Base-by-base conservation (phyloP, 2,797 vertebrate genomes). In the Acanthurus lineatus region DNA sequence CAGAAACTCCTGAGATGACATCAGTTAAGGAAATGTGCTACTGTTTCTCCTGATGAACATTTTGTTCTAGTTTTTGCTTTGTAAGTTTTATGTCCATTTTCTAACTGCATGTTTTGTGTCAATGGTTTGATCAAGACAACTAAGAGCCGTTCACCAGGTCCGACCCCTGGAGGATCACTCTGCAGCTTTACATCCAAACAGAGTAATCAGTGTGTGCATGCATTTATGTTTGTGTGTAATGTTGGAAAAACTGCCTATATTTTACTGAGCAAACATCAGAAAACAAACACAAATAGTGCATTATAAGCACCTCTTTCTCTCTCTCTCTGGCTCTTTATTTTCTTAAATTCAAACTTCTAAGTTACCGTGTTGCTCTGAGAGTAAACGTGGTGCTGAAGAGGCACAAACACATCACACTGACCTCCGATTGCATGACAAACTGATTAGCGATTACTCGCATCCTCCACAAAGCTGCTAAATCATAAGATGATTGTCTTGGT, bases 401-500 rank as follows among this genome's bases (percentile, higher is more conserved):
- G 47, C 47, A 56, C 44, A 54, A 9, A 52, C 10, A 12, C 40
- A 16, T 28, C 22, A 35, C 70, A 42, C 22, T 2, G 63, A 73
- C 42, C 47, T 61, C 70, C 5, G 9, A 38, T 3, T 70, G 61
- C 48, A 74, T 58, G 56, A 82, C 51, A 47, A 70, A 19, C 47
- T 49, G 57, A 35, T 35, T 12, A 42, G 40, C 9, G 9, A 88
- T 80, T 75, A 76, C 17, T 22, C 20, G 2, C 66, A 61, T 61
- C 73, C 63, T 70, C 71, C 67, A 61, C 16, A 76, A 40, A 35
- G 20, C 74, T 0, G 70, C 11, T 16, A 54, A 82, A 79, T 64
- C 45, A 68, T 64, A 32, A 62, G 66, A 79, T 35, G 28, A 59
- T 73, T n/a, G 28, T 65, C 64, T 69, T 68, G 40, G 65, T 56